These are phyloP conservation scores for Heliocidaris erythrogramma DNA, from an alignment of 35 echinoderm and acorn worm species.

Conservation along the genomic window DNA sequence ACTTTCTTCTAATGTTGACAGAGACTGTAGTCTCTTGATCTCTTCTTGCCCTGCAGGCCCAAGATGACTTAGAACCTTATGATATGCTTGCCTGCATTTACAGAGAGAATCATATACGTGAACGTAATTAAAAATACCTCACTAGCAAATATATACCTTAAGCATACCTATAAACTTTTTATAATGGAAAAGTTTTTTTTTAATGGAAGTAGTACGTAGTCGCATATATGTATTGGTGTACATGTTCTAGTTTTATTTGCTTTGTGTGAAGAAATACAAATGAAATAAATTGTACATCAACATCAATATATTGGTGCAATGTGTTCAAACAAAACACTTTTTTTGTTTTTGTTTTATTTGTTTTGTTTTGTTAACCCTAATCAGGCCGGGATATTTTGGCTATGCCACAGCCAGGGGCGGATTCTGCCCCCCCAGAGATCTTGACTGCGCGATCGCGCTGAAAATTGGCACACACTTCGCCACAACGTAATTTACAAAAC, in stretches of 20 bases:
- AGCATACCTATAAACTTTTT: too few species aligned
- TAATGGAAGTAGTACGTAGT: not conserved
- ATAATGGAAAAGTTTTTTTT: too few species aligned
- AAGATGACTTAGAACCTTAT: constrained; percentile 58
- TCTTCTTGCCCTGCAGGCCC: constrained; percentile 42
- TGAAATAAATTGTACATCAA: not conserved
- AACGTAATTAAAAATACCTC: not conserved
- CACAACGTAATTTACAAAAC: too few species aligned
- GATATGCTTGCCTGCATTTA: constrained; percentile 59
- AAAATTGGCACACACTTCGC: too few species aligned
- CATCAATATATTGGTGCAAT: not conserved
- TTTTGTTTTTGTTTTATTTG: too few species aligned
- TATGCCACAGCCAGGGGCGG: too few species aligned
- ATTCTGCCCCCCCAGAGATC: too few species aligned
- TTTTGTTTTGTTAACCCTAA: too few species aligned
- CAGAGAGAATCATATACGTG: not conserved
- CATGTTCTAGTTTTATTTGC: not conserved
- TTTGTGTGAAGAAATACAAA: not conserved
- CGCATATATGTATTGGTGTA: not conserved
- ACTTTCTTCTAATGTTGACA: not conserved
- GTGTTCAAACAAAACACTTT: not conserved
- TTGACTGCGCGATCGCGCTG: too few species aligned
- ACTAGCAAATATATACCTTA: too few species aligned
- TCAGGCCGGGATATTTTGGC: too few species aligned
- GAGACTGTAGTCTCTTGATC: not conserved